phyloP scores from a whole-genome alignment of 2,888 invertebrate species.

The Tipula unca region DNA sequence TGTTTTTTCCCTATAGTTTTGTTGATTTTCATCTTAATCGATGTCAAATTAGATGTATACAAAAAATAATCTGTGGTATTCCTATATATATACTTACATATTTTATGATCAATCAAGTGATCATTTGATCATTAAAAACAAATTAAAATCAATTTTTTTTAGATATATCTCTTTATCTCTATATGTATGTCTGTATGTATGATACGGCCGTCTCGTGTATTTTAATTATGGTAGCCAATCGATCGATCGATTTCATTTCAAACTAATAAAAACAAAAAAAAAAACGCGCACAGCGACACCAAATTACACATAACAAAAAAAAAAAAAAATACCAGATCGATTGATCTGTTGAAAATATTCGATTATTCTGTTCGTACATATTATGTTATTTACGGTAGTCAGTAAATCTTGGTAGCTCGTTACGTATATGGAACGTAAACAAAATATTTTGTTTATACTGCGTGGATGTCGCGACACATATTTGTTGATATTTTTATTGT shows the following conservation, averaged over 20 bases:
- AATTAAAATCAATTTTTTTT: neutral
- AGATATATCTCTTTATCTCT: too few relatives aligned
- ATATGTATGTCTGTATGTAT: neutral
- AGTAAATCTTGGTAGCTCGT: neutral
- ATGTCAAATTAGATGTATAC: slow-evolving; percentile 8
- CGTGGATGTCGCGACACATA: neutral
- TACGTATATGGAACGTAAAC: neutral
- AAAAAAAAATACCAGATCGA: too few relatives aligned
- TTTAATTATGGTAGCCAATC: neutral
- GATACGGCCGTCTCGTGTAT: neutral
- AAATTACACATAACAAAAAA: too few relatives aligned
- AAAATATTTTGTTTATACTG: neutral
- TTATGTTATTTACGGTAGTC: neutral
- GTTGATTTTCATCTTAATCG: slow-evolving; percentile 8
- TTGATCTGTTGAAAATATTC: neutral
- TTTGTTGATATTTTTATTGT: neutral
- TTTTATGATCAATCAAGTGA: neutral
- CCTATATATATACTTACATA: neutral
- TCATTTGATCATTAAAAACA: neutral
- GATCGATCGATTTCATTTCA: neutral
- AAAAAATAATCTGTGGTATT: neutral
- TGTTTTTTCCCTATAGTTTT: neutral
- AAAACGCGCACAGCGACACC: neutral
- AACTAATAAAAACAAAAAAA: too few relatives aligned
- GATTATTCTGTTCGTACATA: neutral